Percentiles rank a stretch among this genome's conserved stretches.
Conservation (phyloP, 2,888 invertebrate species). For the Conistra vaccinii region DNA sequence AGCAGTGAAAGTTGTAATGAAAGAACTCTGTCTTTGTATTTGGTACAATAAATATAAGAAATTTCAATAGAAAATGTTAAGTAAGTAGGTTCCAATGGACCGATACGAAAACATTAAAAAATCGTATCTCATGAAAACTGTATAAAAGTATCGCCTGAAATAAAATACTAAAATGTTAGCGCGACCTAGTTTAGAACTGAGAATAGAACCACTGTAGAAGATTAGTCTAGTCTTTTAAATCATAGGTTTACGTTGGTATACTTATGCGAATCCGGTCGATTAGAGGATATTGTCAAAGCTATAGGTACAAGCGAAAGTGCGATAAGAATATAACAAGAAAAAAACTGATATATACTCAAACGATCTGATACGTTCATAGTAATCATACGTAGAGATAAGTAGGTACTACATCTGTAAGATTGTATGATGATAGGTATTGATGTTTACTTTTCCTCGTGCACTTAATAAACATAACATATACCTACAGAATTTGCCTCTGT, state of each 20-base stretch:
- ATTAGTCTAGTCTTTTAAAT: slow-evolving; percentile 32
- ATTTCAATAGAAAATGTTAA: not conserved
- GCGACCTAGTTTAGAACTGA: slow-evolving; percentile 49
- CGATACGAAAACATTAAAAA: not conserved
- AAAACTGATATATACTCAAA: not conserved
- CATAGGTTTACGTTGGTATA: not conserved
- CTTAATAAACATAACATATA: not conserved
- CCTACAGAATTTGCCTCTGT: not conserved
- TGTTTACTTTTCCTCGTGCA: slow-evolving; percentile 32
- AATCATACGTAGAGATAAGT: no score
- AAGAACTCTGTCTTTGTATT: not conserved
- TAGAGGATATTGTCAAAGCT: no score
- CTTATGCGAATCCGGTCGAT: not conserved
- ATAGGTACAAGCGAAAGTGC: not conserved
- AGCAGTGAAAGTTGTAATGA: not conserved
- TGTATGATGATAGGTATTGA: slow-evolving; percentile 20
- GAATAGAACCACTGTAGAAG: slow-evolving; percentile 54
- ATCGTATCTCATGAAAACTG: not conserved
- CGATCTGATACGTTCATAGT: not conserved
- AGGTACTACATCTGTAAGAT: not conserved
- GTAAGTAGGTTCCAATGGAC: not conserved
- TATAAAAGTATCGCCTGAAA: slow-evolving; percentile 6
- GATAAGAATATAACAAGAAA: not conserved
- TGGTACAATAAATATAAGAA: not conserved
- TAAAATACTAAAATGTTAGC: slow-evolving; percentile 27